phyloP scores from a whole-genome alignment of 2,888 invertebrate species.

The Junonia oenone region DNA sequence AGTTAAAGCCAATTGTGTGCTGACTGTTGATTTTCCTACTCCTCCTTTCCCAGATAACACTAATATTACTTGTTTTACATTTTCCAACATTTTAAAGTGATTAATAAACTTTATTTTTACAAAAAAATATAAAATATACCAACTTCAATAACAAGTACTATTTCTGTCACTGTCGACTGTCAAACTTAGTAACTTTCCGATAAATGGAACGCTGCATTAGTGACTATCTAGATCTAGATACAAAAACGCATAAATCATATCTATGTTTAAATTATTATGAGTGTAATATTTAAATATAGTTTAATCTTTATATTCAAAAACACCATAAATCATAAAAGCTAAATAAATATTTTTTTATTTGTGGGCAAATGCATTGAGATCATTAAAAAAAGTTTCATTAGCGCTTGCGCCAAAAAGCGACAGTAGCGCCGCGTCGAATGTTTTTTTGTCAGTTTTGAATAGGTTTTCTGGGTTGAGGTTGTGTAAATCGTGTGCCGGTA shows the following conservation, averaged over 20 bases:
- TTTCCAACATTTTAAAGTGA: slow-evolving; percentile 82
- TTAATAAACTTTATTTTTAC: neutral
- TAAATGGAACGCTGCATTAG: neutral
- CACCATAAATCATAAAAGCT: too few species aligned
- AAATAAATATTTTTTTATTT: neutral
- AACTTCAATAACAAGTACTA: neutral
- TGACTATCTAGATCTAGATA: too few species aligned
- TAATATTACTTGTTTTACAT: slow-evolving; percentile 91
- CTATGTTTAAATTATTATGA: too few species aligned
- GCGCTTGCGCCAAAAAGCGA: slow-evolving; percentile 55
- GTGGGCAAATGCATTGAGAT: neutral
- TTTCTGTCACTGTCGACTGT: neutral
- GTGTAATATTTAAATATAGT: too few species aligned
- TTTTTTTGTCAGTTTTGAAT: slow-evolving; percentile 60
- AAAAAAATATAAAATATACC: neutral
- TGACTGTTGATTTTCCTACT: slow-evolving; percentile 98
- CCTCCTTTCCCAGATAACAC: slow-evolving; percentile 99
- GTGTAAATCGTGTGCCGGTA: slow-evolving; percentile 49
- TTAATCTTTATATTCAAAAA: too few species aligned
- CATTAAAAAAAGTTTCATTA: slow-evolving; percentile 25
- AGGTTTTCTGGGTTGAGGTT: slow-evolving; percentile 58
- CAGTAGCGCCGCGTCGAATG: slow-evolving; percentile 41
- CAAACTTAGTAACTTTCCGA: too few species aligned
- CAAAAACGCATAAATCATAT: too few species aligned
- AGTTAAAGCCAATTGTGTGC: slow-evolving; percentile 93